Evolutionary conservation across 2,888 invertebrate species (phyloP), one percentile per base, ranked within the genome.

Genomic region (Allacma fusca): DNA sequence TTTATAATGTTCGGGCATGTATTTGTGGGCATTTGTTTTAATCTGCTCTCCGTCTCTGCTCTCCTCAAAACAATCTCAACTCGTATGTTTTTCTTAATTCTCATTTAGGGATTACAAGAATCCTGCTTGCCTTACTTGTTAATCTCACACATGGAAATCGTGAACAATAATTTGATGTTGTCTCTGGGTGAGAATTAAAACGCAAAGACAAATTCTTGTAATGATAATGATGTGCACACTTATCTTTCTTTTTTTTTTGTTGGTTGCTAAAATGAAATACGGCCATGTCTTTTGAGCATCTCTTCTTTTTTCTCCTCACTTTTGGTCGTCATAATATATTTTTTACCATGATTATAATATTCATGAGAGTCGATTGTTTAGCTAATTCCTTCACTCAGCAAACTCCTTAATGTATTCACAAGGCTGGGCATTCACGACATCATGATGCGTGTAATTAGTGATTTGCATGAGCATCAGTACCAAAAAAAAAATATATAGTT

Each of bases 351-450:
- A 50, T 57, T 71, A 71, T 26, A 50, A 71, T 71, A 71, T 71
- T 57, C 62, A 57, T 73, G 29, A 73, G 64, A 21, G 16, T 19
- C 59, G 62, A 59, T 73, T 73, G 73, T 73, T 73, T 73, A 73
- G 34, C 29, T 73, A 73, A 73, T 62, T 73, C 73, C 28, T 40
- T 40, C 73, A 64, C 71, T 73, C 73, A 40, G 29, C 62, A 24
- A 64, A 50, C 5, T 50, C 50, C 4, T 50, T 71, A 73, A 73
- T 73, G 34, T 73, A 73, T 73, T 28, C 73, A 64, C 62, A 40
- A 73, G 73, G 73, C 73, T 73, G 62, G 59, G 73, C 73, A 73
- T 64, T 70, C 70, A 70, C 62, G 73, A 73, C 62, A 73, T 73
- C 73, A 73, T 57, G 73, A 73, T 62, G 62, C 62, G 73, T 34